Conservation (phyloP, 2,888 invertebrate genomes). For the Ectemnius lituratus region DNA sequence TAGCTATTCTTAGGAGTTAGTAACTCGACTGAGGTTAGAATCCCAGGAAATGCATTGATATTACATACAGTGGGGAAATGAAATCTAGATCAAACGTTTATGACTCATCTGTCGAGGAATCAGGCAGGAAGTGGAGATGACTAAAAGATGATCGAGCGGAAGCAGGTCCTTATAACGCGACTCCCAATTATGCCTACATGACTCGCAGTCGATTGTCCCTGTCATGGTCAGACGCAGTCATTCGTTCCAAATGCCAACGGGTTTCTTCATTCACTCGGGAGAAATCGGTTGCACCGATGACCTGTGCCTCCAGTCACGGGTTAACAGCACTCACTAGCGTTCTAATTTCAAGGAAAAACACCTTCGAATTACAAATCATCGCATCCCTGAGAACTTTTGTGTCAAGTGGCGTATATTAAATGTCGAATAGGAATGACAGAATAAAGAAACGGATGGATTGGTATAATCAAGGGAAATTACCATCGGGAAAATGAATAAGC, state of each 20-base stretch:
- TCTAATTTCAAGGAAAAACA: conserved; percentile 10
- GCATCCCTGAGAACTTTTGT: no score
- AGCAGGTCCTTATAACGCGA: conserved; percentile 51
- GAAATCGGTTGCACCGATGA: conserved; percentile 23
- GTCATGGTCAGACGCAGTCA: conserved; percentile 54
- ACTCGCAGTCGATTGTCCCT: conserved; percentile 19
- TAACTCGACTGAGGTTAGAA: conserved; percentile 40
- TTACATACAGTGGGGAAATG: conserved; percentile 42
- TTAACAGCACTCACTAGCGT: neutral
- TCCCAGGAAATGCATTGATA: conserved; percentile 33
- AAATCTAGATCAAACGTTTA: conserved; percentile 52
- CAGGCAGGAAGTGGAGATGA: conserved; percentile 64
- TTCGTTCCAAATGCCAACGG: conserved; percentile 42
- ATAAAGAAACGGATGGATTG: no score
- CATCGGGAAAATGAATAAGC: no score
- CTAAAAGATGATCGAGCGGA: conserved; percentile 41
- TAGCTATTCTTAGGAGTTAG: conserved; percentile 22
- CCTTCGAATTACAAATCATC: neutral
- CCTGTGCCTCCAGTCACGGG: neutral
- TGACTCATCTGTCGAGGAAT: conserved; percentile 38
- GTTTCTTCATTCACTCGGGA: conserved; percentile 25
- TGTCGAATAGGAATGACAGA: no score
- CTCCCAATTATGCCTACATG: conserved; percentile 45
- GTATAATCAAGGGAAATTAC: no score
- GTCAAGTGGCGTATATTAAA: no score